Conservation (phyloP, 2,113 vertebrate genomes). For the Galemys pyrenaicus region DNA sequence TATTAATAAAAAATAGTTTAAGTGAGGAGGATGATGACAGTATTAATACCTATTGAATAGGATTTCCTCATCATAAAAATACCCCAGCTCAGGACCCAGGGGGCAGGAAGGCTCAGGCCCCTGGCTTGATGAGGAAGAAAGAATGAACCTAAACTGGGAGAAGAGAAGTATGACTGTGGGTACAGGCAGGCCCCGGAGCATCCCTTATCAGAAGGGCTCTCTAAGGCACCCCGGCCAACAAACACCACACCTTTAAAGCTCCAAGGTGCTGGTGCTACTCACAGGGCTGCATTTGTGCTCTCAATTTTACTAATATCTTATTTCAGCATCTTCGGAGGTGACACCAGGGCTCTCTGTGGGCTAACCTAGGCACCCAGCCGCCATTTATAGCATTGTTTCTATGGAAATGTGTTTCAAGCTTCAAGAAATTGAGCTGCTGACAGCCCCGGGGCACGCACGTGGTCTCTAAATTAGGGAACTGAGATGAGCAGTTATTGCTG, state of each 20-base stretch:
- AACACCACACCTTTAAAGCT: slow-evolving; percentile 44
- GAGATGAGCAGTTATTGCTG: slow-evolving; percentile 61
- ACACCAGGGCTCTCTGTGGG: slow-evolving; percentile 63
- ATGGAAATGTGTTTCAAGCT: slow-evolving; percentile 77
- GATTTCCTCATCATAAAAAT: slow-evolving; percentile 45
- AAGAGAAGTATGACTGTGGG: not conserved
- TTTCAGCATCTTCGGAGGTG: slow-evolving; percentile 59
- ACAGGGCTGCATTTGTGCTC: not conserved
- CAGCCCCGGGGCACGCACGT: slow-evolving; percentile 69
- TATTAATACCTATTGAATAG: not conserved
- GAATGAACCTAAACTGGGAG: not conserved
- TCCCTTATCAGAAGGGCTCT: not conserved
- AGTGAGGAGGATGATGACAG: not conserved
- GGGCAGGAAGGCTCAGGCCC: not conserved
- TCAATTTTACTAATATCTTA: slow-evolving; percentile 71
- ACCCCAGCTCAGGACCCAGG: not conserved
- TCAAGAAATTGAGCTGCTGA: slow-evolving; percentile 71
- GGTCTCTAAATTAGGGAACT: slow-evolving; percentile 80
- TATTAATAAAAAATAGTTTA: not conserved
- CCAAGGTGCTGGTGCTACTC: slow-evolving; percentile 10
- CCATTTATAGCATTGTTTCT: slow-evolving; percentile 80
- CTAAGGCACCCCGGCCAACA: slow-evolving; percentile 38
- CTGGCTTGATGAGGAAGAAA: not conserved
- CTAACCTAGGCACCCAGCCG: slow-evolving; percentile 67
- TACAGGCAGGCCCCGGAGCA: no score